Conservation (phyloP, 2,113 vertebrate species). For the Poecilia latipinna region DNA sequence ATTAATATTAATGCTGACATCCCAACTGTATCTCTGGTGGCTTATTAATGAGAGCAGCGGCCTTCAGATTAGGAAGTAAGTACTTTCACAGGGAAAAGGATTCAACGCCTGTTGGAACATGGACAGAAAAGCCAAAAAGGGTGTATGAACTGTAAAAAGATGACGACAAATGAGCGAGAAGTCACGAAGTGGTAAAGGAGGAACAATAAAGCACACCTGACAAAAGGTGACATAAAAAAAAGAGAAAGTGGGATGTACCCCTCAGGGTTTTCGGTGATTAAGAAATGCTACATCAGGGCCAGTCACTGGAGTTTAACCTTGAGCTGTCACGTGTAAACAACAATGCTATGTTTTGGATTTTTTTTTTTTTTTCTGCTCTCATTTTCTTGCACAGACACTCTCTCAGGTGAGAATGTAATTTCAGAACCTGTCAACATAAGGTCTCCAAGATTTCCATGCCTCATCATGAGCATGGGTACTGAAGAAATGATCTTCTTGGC, state of each 20-base stretch:
- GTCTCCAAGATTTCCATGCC: conserved; percentile 7
- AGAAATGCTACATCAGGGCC: conserved; percentile 66
- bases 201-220: conserved; percentile 20
- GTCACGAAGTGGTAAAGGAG: conserved; percentile 15
- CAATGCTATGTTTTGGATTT: conserved; percentile 42
- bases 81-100: conserved; percentile 5
- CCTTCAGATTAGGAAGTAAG: conserved; percentile 65
- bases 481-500: conserved; percentile 12
- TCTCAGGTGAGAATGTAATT: conserved; percentile 26
- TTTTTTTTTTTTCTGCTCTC: conserved; percentile 47
- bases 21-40: conserved; percentile 64
- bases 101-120: conserved; percentile 13
- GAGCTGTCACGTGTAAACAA: conserved; percentile 69
- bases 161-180: conserved; percentile 27
- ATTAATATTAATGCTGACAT: conserved; percentile 80
- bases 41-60: conserved; percentile 74
- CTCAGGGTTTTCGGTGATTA: conserved; percentile 71
- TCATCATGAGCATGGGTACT: conserved; percentile 8
- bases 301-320: conserved; percentile 75
- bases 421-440: not conserved
- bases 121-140: conserved; percentile 10
- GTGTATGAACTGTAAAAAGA: not conserved
- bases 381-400: conserved; percentile 1
- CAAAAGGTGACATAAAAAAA: conserved; percentile 26
- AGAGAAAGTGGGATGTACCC: conserved; percentile 53